Evolutionary conservation across 2,113 vertebrate genomes (phyloP).

Genomic region (Chroicocephalus ridibundus): DNA sequence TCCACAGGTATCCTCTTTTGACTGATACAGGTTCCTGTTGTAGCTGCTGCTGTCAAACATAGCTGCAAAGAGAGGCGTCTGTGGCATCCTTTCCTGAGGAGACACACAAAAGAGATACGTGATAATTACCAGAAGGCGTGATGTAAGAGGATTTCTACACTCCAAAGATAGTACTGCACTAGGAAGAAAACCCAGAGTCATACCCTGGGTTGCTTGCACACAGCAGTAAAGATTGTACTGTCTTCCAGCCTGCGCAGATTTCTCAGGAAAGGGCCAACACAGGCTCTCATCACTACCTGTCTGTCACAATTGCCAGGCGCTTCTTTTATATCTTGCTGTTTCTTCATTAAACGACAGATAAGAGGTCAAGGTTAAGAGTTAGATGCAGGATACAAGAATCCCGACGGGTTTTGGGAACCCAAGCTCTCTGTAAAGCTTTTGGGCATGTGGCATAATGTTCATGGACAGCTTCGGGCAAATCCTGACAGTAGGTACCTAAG

Average conservation of each 20-base stretch:
- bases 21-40: slow-evolving; percentile 87
- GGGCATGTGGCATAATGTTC: accelerated
- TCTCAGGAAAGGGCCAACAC: neutral
- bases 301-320: neutral
- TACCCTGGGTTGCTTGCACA: neutral
- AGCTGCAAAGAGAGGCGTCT: slow-evolving; percentile 84
- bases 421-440: neutral
- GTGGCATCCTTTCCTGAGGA: slow-evolving; percentile 88
- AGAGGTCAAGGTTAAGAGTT: neutral
- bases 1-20: slow-evolving; percentile 80
- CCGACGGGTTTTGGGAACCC: neutral
- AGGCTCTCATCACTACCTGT: neutral
- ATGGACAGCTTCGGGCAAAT: neutral
- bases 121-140: neutral
- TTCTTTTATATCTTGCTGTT: neutral
- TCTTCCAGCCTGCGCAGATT: neutral
- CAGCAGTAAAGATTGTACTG: neutral
- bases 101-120: neutral
- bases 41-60: slow-evolving; percentile 86
- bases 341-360: neutral
- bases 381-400: neutral
- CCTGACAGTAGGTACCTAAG: neutral
- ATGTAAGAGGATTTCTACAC: neutral
- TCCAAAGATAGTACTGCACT: neutral
- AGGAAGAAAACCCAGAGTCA: neutral